A percentile compares a stretch with the other conserved stretches of the same genome.
These are phyloP conservation scores for Mizuhopecten yessoensis DNA, from an alignment of 1,140 invertebrate species.

Conservation along the genomic window DNA sequence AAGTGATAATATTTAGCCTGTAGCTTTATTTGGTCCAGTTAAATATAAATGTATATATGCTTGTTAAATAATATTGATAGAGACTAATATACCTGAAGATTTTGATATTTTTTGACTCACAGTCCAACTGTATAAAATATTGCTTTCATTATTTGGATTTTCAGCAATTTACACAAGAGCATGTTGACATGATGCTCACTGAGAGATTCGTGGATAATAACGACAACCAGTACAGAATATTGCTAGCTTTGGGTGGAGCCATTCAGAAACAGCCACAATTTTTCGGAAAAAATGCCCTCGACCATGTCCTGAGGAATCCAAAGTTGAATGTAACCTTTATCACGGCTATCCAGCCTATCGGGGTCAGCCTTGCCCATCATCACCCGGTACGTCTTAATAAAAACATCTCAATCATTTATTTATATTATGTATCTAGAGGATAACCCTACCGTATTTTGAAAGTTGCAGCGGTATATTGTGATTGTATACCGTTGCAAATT, in stretches of 20 bases:
- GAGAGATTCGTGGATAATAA: neutral
- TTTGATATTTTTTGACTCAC: too few relatives aligned
- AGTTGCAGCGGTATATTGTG: too few relatives aligned
- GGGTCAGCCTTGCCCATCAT: neutral
- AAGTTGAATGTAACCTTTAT: neutral
- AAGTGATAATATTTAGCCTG: too few relatives aligned
- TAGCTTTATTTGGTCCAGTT: too few relatives aligned
- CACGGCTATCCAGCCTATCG: neutral
- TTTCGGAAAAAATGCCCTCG: neutral
- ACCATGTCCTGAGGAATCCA: conserved; percentile 3
- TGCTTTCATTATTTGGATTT: neutral
- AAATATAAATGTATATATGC: too few relatives aligned
- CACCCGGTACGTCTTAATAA: neutral
- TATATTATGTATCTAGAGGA: too few relatives aligned
- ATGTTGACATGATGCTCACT: neutral
- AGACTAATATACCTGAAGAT: too few relatives aligned
- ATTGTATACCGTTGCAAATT: too few relatives aligned
- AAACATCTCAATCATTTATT: too few relatives aligned
- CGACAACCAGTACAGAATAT: neutral
- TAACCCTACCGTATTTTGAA: too few relatives aligned
- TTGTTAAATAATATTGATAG: too few relatives aligned
- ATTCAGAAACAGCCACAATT: neutral
- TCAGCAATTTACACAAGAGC: neutral
- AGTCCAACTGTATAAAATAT: too few relatives aligned
- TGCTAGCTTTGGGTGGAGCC: neutral